Percentiles rank a stretch among this genome's conserved stretches.
phyloP scores from a whole-genome alignment of 2,888 invertebrate species.

The Nemoura dubitans region DNA sequence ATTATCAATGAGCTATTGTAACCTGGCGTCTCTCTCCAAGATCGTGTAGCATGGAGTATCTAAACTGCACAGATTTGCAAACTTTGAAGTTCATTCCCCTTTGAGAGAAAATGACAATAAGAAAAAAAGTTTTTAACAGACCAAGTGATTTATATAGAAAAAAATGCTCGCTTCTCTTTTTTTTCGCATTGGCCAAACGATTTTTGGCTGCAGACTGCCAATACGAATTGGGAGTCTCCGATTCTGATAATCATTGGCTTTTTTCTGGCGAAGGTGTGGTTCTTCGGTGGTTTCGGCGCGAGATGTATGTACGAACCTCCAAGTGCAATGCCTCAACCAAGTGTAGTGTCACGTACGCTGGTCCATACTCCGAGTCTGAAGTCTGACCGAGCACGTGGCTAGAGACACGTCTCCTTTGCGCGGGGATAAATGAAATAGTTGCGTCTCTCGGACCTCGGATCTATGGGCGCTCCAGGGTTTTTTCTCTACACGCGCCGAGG shows the following conservation, averaged over 20 bases:
- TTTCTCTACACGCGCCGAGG: too few species aligned
- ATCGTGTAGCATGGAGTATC: slow-evolving; percentile 37
- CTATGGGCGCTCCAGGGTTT: too few species aligned
- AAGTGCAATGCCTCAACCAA: too few species aligned
- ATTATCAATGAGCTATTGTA: not conserved
- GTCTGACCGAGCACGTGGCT: not conserved
- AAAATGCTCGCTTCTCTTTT: not conserved
- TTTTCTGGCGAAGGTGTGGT: not conserved
- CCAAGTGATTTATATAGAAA: slow-evolving; percentile 1
- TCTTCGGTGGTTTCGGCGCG: not conserved
- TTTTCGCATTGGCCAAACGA: not conserved
- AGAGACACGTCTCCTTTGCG: too few species aligned
- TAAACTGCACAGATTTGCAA: slow-evolving; percentile 31
- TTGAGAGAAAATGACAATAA: slow-evolving; percentile 36
- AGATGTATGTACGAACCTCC: not conserved
- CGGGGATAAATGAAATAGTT: too few species aligned
- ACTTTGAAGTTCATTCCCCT: slow-evolving; percentile 38
- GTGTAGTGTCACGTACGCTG: too few species aligned
- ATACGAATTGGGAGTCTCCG: not conserved
- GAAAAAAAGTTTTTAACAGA: not conserved
- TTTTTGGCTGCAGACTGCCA: not conserved
- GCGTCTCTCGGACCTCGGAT: too few species aligned
- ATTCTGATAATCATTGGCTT: not conserved
- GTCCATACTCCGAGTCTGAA: not conserved
- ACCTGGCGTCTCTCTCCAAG: not conserved